phyloP scores from a whole-genome alignment of 2,888 invertebrate species.

The Tenthredo mesomela region DNA sequence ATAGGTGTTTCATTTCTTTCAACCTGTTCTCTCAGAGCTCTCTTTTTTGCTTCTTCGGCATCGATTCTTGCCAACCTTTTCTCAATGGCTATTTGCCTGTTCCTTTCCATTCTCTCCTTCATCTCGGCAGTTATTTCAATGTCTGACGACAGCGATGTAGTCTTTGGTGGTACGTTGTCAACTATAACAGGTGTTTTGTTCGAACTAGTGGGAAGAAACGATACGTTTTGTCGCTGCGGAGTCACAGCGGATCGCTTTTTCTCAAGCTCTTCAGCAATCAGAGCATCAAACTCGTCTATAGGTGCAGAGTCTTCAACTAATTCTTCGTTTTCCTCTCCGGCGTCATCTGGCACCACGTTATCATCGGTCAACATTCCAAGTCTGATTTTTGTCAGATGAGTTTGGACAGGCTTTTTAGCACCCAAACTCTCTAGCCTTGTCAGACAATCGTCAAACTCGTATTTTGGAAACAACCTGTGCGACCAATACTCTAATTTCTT shows the following conservation, averaged over 20 bases:
- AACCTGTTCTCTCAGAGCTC: slow-evolving; percentile 49
- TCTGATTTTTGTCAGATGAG: slow-evolving; percentile 84
- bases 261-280: slow-evolving; percentile 84
- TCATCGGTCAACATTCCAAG: slow-evolving; percentile 80
- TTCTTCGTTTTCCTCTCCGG: slow-evolving; percentile 75
- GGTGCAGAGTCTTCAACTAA: slow-evolving; percentile 73
- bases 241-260: slow-evolving; percentile 59
- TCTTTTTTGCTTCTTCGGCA: slow-evolving; percentile 64
- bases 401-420: slow-evolving; percentile 88
- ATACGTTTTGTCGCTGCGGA: slow-evolving; percentile 22
- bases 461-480: slow-evolving; percentile 94
- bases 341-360: slow-evolving; percentile 77
- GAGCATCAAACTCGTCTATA: slow-evolving; percentile 84
- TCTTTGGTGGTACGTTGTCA: slow-evolving; percentile 4
- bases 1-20: not conserved
- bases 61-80: slow-evolving; percentile 81
- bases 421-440: slow-evolving; percentile 90
- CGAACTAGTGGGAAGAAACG: slow-evolving; percentile 24
- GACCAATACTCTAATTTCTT: slow-evolving; percentile 95
- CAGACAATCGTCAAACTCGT: slow-evolving; percentile 92
- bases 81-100: slow-evolving; percentile 84
- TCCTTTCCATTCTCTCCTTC: slow-evolving; percentile 85
- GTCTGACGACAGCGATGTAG: slow-evolving; percentile 42
- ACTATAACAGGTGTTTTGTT: slow-evolving; percentile 30
- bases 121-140: slow-evolving; percentile 81